Evolutionary conservation across 1,140 invertebrate genomes (phyloP).

Genomic region (Tribolium castaneum): DNA sequence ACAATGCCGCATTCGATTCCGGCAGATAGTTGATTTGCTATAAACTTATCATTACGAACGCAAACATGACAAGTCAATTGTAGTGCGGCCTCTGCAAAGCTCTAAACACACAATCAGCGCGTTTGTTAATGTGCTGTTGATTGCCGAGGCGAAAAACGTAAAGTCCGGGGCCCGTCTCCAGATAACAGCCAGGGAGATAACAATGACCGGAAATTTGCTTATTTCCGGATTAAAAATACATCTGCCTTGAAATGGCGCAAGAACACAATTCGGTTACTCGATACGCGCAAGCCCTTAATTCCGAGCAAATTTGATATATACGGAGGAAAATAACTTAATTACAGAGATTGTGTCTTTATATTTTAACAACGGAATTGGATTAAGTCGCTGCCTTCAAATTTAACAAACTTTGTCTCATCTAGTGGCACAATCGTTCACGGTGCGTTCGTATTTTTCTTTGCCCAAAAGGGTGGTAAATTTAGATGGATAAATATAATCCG

Average conservation of each 20-base stretch:
- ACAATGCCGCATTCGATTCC: constrained; percentile 44
- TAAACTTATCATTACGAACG: constrained; percentile 59
- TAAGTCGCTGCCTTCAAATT: constrained; percentile 20
- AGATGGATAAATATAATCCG: constrained; percentile 52
- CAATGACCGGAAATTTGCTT: constrained; percentile 48
- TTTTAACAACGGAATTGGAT: constrained; percentile 29
- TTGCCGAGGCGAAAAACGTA: constrained; percentile 12
- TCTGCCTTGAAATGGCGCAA: constrained; percentile 11
- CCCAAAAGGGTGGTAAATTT: constrained; percentile 23
- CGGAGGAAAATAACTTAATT: constrained; percentile 31
- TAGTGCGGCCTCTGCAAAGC: constrained; percentile 28
- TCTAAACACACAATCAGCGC: constrained; percentile 21
- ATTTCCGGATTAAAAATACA: constrained; percentile 49
- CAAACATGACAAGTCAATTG: constrained; percentile 60
- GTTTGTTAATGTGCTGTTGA: constrained; percentile 13
- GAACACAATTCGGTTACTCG: constrained; percentile 33
- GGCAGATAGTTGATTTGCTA: constrained; percentile 51
- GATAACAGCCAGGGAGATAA: constrained; percentile 44
- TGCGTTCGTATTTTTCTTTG: neutral
- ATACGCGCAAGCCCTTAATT: constrained; percentile 34
- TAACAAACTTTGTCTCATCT: neutral
- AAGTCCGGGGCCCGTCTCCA: neutral
- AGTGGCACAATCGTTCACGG: neutral
- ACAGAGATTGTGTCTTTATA: constrained; percentile 34
- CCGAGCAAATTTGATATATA: constrained; percentile 31